Evolutionary conservation across 2,888 invertebrate genomes (phyloP).

Genomic region (Patella caerulea): DNA sequence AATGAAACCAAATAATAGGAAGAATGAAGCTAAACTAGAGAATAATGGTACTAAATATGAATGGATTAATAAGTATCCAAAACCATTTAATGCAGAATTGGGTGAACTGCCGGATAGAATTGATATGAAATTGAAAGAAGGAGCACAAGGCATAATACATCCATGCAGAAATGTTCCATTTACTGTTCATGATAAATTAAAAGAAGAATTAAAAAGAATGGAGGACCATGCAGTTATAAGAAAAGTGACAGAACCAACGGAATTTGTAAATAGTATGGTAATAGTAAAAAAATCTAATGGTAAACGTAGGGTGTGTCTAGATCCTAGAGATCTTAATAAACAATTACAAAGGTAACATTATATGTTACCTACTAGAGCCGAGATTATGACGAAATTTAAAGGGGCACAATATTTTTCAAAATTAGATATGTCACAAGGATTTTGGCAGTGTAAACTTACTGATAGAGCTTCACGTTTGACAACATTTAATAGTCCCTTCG

Average conservation of each 20-base stretch:
- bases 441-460: background rate
- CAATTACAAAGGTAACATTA: background rate
- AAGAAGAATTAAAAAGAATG: constrained; percentile 1
- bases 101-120: background rate
- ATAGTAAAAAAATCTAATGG: background rate
- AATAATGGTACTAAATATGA: background rate
- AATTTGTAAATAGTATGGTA: background rate
- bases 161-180: background rate
- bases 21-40: background rate
- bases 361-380: background rate
- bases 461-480: background rate
- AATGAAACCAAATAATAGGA: too few relatives aligned
- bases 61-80: background rate
- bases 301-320: background rate
- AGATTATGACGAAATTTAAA: background rate
- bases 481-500: background rate
- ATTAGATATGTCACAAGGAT: background rate
- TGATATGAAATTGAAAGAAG: background rate
- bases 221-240: background rate
- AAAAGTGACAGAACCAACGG: background rate
- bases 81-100: background rate
- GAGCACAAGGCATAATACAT: background rate
- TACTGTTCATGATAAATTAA: background rate
- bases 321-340: background rate
- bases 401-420: background rate